These are phyloP conservation scores for Petrophora chlorosata DNA, from an alignment of 2,888 invertebrate species.

Conservation along the genomic window DNA sequence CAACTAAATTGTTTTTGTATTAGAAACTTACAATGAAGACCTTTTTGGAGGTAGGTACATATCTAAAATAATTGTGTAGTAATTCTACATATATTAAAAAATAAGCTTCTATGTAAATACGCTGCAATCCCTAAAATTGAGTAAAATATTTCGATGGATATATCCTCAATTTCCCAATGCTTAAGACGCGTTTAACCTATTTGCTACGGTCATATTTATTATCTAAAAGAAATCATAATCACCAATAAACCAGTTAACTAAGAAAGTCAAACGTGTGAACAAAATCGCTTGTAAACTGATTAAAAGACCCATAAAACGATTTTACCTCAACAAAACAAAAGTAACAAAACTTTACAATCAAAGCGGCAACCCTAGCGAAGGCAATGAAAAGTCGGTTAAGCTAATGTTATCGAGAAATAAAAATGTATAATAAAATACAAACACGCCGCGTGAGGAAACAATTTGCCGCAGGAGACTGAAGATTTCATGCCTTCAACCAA, in stretches of 20 bases:
- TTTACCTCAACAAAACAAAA: conserved; percentile 41
- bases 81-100: too few species aligned
- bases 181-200: not conserved
- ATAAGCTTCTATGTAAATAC: too few species aligned
- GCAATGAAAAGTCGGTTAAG: conserved; percentile 84
- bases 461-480: conserved; percentile 83
- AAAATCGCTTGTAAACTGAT: conserved; percentile 40
- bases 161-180: too few species aligned
- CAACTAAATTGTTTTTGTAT: too few species aligned
- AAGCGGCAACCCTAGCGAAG: conserved; percentile 74
- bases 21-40: too few species aligned
- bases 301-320: conserved; percentile 47
- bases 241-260: conserved; percentile 3
- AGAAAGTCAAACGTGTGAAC: conserved; percentile 28
- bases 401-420: conserved; percentile 84
- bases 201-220: not conserved
- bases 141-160: too few species aligned
- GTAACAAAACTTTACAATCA: conserved; percentile 43
- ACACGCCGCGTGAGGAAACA: conserved; percentile 83
- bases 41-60: too few species aligned
- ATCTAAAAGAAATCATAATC: not conserved
- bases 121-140: too few species aligned
- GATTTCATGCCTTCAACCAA: conserved; percentile 72
- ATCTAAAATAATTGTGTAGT: too few species aligned
- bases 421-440: conserved; percentile 84